phyloP scores from a whole-genome alignment of 2,797 vertebrate genomes.

The Pseudomugil tenellus region DNA sequence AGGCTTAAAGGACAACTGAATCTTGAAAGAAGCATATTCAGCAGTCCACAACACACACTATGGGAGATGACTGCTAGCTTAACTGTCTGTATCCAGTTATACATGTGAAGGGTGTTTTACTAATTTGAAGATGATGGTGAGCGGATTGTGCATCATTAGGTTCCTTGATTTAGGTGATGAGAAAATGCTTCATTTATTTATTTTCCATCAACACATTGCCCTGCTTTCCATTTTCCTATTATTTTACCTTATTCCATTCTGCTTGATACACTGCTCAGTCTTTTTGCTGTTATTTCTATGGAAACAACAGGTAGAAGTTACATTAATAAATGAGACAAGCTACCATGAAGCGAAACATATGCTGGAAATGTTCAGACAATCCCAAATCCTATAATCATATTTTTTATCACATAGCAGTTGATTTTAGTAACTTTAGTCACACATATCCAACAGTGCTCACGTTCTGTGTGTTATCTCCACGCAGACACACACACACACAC shows the following conservation, averaged over 20 bases:
- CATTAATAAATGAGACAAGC: not conserved
- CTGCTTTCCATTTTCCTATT: not conserved
- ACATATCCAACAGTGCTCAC: slow-evolving; percentile 6
- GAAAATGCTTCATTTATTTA: not conserved
- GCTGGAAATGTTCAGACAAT: slow-evolving; percentile 8
- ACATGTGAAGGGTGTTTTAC: slow-evolving; percentile 33
- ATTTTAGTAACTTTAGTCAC: slow-evolving; percentile 20
- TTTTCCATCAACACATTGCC: not conserved
- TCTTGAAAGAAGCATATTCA: slow-evolving; percentile 59
- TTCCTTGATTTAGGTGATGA: slow-evolving; percentile 12
- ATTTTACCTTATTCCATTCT: not conserved
- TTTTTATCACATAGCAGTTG: slow-evolving; percentile 20
- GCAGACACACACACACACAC: not conserved
- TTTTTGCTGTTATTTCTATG: not conserved
- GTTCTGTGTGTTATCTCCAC: not conserved
- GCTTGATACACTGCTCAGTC: not conserved
- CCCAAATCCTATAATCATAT: not conserved
- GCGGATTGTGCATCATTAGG: slow-evolving; percentile 16
- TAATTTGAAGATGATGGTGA: slow-evolving; percentile 25
- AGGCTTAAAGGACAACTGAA: slow-evolving; percentile 59
- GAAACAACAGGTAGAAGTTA: slow-evolving; percentile 1
- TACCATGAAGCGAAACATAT: not conserved
- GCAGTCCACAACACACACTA: slow-evolving; percentile 42
- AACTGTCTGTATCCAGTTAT: slow-evolving; percentile 53
- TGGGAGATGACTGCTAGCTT: slow-evolving; percentile 51